phyloP scores from a whole-genome alignment of 2,113 vertebrate species.

The Dicerorhinus sumatrensis region DNA sequence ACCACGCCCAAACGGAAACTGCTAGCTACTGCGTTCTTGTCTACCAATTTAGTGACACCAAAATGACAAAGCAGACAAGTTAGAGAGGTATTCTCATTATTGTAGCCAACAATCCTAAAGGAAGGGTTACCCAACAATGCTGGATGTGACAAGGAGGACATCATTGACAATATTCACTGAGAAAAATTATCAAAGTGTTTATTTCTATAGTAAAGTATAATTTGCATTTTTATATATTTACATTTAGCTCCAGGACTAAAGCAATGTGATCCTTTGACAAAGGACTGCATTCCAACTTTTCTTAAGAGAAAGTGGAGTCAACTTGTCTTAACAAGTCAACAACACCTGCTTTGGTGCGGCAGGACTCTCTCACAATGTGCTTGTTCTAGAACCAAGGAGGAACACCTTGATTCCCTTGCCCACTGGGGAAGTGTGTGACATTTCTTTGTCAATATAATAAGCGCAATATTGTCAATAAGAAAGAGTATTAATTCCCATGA shows the following conservation, averaged over 20 bases:
- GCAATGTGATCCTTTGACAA: background rate
- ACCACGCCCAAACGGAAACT: background rate
- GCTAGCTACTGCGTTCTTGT: background rate
- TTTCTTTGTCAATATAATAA: background rate
- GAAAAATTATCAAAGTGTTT: background rate
- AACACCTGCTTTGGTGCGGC: conserved; percentile 11
- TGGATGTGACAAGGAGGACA: rapidly evolving
- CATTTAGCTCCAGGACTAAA: background rate
- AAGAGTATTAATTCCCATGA: background rate
- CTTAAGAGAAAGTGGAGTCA: background rate
- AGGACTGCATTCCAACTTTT: conserved; percentile 1
- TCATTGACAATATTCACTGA: rapidly evolving
- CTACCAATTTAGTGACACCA: background rate
- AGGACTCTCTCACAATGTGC: background rate
- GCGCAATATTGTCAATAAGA: background rate
- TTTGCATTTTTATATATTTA: conserved; percentile 19
- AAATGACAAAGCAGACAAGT: background rate
- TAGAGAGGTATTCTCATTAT: background rate
- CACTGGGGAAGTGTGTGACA: no score
- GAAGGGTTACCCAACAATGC: background rate
- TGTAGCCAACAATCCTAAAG: background rate
- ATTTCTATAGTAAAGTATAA: background rate
- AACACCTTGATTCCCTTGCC: background rate
- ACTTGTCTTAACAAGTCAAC: conserved; percentile 51
- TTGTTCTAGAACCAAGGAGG: background rate